Evolutionary conservation across 2,113 vertebrate species (phyloP).

Genomic region (Entelurus aequoreus): DNA sequence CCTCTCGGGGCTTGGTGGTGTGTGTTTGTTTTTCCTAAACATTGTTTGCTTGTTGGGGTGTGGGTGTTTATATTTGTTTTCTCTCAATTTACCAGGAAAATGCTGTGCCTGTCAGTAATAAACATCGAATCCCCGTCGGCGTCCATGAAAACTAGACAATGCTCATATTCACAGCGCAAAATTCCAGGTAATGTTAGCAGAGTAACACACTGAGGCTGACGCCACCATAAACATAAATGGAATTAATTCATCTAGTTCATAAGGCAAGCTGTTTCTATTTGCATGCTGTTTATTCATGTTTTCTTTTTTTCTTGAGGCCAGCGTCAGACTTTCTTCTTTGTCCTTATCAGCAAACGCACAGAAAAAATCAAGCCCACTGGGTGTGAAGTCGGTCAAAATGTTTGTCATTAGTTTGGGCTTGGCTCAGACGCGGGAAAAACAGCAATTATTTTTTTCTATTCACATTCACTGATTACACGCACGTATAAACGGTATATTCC

Average conservation of each 20-base stretch:
- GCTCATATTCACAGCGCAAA: constrained; percentile 24
- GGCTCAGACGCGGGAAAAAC: constrained; percentile 39
- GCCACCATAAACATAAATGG: background rate
- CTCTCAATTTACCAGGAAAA: constrained; percentile 44
- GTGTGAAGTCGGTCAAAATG: constrained; percentile 63
- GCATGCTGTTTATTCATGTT: constrained; percentile 49
- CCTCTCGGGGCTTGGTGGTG: constrained; percentile 36
- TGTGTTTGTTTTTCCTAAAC: constrained; percentile 65
- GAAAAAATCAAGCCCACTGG: constrained; percentile 51
- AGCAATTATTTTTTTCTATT: constrained; percentile 53
- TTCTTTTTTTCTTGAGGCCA: constrained; percentile 33
- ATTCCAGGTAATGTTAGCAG: constrained; percentile 33
- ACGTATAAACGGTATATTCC: constrained; percentile 33
- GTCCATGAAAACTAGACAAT: constrained; percentile 55
- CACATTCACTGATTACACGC: constrained; percentile 21
- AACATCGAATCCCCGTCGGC: constrained; percentile 53
- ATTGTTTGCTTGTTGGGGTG: constrained; percentile 55
- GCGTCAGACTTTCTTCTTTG: constrained; percentile 54
- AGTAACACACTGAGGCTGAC: constrained; percentile 1
- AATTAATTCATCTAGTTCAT: constrained; percentile 20
- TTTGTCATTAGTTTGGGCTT: constrained; percentile 54
- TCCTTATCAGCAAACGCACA: constrained; percentile 64
- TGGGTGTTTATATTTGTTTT: constrained; percentile 47
- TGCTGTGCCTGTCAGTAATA: constrained; percentile 51
- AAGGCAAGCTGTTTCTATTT: constrained; percentile 4